Evolutionary conservation across 2,888 invertebrate species (phyloP).

Genomic region (Drosophila paramelanica): DNA sequence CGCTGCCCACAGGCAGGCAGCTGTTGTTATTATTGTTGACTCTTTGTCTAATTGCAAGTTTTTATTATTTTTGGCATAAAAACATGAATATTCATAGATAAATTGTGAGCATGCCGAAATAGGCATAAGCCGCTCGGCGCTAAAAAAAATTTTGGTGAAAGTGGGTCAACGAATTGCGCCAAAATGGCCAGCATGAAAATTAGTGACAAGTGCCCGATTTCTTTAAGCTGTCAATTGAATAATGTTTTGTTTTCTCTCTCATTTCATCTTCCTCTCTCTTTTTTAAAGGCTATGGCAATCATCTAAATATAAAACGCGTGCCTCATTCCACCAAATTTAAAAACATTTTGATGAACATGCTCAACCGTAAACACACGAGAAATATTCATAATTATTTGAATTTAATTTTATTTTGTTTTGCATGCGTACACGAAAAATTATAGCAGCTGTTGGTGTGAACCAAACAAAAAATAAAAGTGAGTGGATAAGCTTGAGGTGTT

Average conservation of each 20-base stretch:
- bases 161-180: constrained; percentile 69
- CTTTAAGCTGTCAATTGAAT: constrained; percentile 17
- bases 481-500: background rate
- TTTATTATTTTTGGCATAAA: constrained; percentile 53
- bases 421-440: constrained; percentile 22
- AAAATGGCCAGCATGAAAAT: constrained; percentile 35
- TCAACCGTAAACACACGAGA: constrained; percentile 45
- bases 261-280: background rate
- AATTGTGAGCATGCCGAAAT: constrained; percentile 56
- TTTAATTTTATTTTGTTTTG: constrained; percentile 27
- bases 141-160: constrained; percentile 49
- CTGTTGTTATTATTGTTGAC: constrained; percentile 19
- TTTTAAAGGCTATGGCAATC: constrained; percentile 61
- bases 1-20: constrained; percentile 48
- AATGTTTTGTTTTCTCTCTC: background rate
- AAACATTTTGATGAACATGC: constrained; percentile 60
- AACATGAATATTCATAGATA: constrained; percentile 58
- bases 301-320: constrained; percentile 79
- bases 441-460: constrained; percentile 15
- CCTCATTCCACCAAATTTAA: constrained; percentile 70
- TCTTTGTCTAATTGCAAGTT: constrained; percentile 62
- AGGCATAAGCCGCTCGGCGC: constrained; percentile 66
- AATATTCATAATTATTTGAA: constrained; percentile 48
- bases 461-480: background rate
- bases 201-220: constrained; percentile 47